Evolutionary conservation across 1,140 invertebrate species (phyloP).

Genomic region (Drosophila suzukii): DNA sequence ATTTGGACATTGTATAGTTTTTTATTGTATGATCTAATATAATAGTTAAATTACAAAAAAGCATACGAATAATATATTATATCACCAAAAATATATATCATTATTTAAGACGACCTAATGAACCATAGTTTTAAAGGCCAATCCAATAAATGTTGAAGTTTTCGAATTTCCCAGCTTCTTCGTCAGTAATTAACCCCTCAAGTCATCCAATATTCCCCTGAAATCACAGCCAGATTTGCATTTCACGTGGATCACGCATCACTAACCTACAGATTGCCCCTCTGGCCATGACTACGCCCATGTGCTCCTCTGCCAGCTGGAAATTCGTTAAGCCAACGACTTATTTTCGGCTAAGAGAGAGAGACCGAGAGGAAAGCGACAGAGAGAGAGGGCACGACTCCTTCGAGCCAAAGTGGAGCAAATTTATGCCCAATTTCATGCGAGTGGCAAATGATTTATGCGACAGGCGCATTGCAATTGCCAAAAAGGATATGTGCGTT

Average conservation of each 20-base stretch:
- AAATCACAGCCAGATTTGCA: slow-evolving; percentile 21
- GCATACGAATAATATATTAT: too few species aligned
- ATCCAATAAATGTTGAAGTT: neutral
- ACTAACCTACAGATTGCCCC: slow-evolving; percentile 32
- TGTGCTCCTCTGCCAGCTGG: slow-evolving; percentile 44
- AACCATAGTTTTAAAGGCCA: neutral
- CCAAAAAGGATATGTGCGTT: slow-evolving; percentile 82
- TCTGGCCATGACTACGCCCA: slow-evolving; percentile 29
- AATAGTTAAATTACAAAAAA: too few species aligned
- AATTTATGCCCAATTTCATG: slow-evolving; percentile 83
- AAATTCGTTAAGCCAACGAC: slow-evolving; percentile 75
- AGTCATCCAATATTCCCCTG: neutral
- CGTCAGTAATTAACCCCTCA: slow-evolving; percentile 10
- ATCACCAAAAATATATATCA: too few species aligned
- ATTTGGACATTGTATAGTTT: too few species aligned
- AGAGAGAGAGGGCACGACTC: slow-evolving; percentile 4
- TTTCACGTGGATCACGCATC: slow-evolving; percentile 41
- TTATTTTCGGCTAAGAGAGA: slow-evolving; percentile 45
- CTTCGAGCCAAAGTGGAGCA: slow-evolving; percentile 74
- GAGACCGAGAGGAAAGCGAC: neutral
- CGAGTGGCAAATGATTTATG: slow-evolving; percentile 82
- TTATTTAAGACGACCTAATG: too few species aligned
- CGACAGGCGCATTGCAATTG: slow-evolving; percentile 80
- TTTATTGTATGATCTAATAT: too few species aligned
- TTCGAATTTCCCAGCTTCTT: neutral